A percentile compares a stretch with the other conserved stretches of the same genome.
Evolutionary conservation across 1,140 invertebrate genomes (phyloP).

Genomic region (Colletes latitarsis): DNA sequence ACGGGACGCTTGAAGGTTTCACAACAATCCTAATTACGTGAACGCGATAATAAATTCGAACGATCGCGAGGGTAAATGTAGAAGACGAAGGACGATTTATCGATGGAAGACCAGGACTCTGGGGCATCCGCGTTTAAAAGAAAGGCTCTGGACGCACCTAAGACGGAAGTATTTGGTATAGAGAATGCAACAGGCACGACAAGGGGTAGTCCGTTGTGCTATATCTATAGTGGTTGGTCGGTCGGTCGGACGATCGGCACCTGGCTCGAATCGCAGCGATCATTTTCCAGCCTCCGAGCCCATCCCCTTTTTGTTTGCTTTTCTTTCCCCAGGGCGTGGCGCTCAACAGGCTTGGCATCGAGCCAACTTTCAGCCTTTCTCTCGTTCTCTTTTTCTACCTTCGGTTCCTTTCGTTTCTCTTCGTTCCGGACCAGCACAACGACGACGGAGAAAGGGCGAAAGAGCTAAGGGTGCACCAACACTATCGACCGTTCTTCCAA

Average conservation of each 20-base stretch:
- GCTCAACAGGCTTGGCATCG: conserved; percentile 74
- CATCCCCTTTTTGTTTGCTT: conserved; percentile 54
- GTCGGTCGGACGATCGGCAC: conserved; percentile 58
- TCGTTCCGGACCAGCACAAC: conserved; percentile 16
- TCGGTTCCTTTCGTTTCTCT: neutral
- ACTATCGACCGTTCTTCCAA: conserved; percentile 43
- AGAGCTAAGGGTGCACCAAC: conserved; percentile 56
- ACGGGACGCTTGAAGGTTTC: too few relatives aligned
- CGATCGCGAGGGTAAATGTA: neutral
- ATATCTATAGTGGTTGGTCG: conserved; percentile 39
- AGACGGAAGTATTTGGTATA: conserved; percentile 30
- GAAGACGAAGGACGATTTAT: neutral
- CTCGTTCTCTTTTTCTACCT: neutral
- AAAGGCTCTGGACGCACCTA: conserved; percentile 30
- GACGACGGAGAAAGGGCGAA: conserved; percentile 20
- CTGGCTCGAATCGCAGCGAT: conserved; percentile 63
- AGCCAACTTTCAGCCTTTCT: conserved; percentile 55
- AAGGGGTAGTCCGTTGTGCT: conserved; percentile 22
- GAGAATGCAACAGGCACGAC: conserved; percentile 57
- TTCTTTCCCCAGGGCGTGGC: conserved; percentile 71
- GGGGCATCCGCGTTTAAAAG: neutral
- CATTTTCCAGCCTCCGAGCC: conserved; percentile 56
- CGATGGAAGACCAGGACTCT: conserved; percentile 6
- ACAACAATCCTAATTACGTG: conserved; percentile 13
- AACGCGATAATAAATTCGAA: neutral